Conservation (phyloP, 2,888 invertebrate genomes). For the Tinea trinotella region DNA sequence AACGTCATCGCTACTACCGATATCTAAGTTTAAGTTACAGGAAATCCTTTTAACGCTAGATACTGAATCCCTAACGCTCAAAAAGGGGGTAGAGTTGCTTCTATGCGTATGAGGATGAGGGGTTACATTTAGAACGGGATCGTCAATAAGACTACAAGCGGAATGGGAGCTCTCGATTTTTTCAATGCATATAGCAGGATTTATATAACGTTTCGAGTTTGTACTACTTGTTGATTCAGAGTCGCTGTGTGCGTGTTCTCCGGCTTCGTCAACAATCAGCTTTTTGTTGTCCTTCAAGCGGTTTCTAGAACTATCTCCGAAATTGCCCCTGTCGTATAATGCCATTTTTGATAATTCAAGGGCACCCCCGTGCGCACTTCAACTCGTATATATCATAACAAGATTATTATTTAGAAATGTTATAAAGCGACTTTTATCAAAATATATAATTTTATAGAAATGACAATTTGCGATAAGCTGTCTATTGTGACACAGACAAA, state of each 20-base stretch:
- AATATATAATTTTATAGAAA: neutral
- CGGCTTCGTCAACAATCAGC: conserved; percentile 59
- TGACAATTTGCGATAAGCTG: neutral
- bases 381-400: neutral
- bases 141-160: conserved; percentile 46
- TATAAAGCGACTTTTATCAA: neutral
- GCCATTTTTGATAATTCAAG: neutral
- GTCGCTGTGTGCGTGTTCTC: conserved; percentile 60
- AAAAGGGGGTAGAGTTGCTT: conserved; percentile 56
- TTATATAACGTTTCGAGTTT: conserved; percentile 68
- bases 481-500: neutral
- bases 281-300: conserved; percentile 29
- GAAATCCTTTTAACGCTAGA: conserved; percentile 54
- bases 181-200: conserved; percentile 75
- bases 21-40: conserved; percentile 35
- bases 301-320: conserved; percentile 52
- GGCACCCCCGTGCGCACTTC: neutral
- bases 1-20: conserved; percentile 30
- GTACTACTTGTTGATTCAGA: conserved; percentile 51
- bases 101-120: conserved; percentile 62
- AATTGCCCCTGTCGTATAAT: conserved; percentile 37
- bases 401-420: neutral
- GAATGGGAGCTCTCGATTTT: conserved; percentile 54
- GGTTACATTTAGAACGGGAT: conserved; percentile 45
- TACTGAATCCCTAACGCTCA: conserved; percentile 51